A percentile compares a stretch with the other conserved stretches of the same genome.
Conservation (phyloP, 2,797 vertebrate genomes). For the Pempheris klunzingeri region DNA sequence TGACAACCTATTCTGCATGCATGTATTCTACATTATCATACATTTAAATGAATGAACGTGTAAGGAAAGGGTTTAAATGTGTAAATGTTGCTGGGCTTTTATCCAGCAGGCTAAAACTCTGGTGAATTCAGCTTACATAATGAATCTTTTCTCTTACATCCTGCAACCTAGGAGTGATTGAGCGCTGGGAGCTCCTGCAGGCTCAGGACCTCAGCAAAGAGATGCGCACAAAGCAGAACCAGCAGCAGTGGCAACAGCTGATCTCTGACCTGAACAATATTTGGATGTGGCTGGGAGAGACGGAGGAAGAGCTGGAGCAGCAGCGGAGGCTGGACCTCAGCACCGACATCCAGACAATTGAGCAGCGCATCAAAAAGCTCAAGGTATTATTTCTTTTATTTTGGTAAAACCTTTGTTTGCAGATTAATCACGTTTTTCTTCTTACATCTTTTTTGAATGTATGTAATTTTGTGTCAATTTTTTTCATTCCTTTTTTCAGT, state of each 20-base stretch:
- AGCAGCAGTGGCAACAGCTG: slow-evolving; percentile 95
- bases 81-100: background rate
- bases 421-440: too few relatives aligned
- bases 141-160: background rate
- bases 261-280: slow-evolving; percentile 90
- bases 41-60: background rate
- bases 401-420: background rate
- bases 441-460: background rate
- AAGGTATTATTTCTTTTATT: slow-evolving; percentile 83
- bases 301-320: slow-evolving; percentile 89
- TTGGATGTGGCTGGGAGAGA: slow-evolving; percentile 91
- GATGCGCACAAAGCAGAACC: slow-evolving; percentile 92
- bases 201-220: slow-evolving; percentile 96
- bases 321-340: slow-evolving; percentile 88
- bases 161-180: slow-evolving; percentile 90
- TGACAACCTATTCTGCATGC: background rate
- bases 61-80: background rate
- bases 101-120: background rate
- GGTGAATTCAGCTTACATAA: background rate
- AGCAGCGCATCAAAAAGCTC: slow-evolving; percentile 92
- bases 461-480: background rate
- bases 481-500: too few relatives aligned
- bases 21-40: background rate
- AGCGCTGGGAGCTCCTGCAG: slow-evolving; percentile 96
- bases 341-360: slow-evolving; percentile 92